Conservation (phyloP, 2,113 vertebrate species). For the Cynocephalus volans region DNA sequence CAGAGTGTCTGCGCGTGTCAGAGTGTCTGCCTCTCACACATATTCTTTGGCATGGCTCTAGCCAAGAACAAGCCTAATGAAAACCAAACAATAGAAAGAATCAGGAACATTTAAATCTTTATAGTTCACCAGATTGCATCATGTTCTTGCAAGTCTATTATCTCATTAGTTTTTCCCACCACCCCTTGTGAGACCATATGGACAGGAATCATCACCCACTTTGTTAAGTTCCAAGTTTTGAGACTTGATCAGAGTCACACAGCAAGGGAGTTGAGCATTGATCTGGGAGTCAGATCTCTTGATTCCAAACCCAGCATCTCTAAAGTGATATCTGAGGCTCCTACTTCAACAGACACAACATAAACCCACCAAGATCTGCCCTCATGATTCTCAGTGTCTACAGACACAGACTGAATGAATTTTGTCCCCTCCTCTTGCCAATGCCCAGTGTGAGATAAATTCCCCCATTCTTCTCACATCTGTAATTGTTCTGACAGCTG, state of each 20-base stretch:
- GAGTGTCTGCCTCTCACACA: neutral
- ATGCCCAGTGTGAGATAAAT: conserved; percentile 85
- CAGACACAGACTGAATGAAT: conserved; percentile 79
- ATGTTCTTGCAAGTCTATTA: neutral
- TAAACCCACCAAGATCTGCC: conserved; percentile 28
- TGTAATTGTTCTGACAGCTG: conserved; percentile 83
- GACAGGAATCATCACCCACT: neutral
- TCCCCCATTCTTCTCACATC: conserved; percentile 85
- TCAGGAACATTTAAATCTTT: neutral
- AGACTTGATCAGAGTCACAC: neutral
- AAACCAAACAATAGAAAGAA: conserved; percentile 56
- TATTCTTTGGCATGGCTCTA: neutral
- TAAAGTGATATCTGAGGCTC: conserved; percentile 9
- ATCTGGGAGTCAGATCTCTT: neutral
- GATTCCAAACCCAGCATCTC: conserved; percentile 12
- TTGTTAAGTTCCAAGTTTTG: too few relatives aligned
- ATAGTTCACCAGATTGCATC: neutral
- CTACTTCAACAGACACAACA: conserved; percentile 16
- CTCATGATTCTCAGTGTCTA: neutral
- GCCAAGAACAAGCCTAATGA: conserved; percentile 32
- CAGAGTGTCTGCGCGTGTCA: neutral
- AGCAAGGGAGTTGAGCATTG: neutral
- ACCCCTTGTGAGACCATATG: neutral
- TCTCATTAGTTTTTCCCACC: neutral
- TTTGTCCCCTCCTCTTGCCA: conserved; percentile 78